A percentile compares a stretch with the other conserved stretches of the same genome.
phyloP scores from a whole-genome alignment of 2,797 vertebrate genomes.

The Enteromius fasciolatus region DNA sequence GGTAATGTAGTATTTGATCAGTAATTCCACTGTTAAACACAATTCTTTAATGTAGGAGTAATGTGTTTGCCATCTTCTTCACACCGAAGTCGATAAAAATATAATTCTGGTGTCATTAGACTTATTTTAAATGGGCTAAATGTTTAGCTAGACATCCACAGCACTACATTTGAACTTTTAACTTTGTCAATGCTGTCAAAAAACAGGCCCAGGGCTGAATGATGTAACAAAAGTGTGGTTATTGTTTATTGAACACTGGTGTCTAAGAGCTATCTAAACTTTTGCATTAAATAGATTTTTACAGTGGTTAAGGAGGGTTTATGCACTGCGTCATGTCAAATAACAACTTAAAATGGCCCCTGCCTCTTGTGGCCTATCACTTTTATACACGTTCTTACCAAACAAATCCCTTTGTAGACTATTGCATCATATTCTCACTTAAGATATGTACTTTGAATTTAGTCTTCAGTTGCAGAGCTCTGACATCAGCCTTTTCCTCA shows the following conservation, averaged over 20 bases:
- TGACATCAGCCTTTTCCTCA: conserved; percentile 73
- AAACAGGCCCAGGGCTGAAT: not conserved
- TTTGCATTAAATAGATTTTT: not conserved
- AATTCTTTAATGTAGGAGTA: not conserved
- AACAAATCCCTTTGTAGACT: not conserved
- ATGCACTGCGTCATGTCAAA: not conserved
- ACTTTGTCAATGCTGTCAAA: no score
- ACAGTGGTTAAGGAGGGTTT: not conserved
- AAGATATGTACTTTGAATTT: not conserved
- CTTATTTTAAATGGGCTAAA: no score
- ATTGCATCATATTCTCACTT: not conserved
- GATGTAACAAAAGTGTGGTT: not conserved
- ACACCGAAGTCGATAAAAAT: no score
- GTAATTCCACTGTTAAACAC: not conserved
- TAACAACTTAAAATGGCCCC: not conserved
- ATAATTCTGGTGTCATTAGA: no score
- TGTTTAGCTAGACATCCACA: no score
- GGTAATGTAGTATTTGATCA: not conserved
- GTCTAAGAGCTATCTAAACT: not conserved
- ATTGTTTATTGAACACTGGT: not conserved
- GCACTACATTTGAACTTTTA: no score
- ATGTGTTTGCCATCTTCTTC: no score
- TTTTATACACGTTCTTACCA: not conserved
- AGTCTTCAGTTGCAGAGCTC: conserved; percentile 60
- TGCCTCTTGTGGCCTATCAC: not conserved